phyloP scores from a whole-genome alignment of 1,140 invertebrate genomes.

The Metopolophium dirhodum region DNA sequence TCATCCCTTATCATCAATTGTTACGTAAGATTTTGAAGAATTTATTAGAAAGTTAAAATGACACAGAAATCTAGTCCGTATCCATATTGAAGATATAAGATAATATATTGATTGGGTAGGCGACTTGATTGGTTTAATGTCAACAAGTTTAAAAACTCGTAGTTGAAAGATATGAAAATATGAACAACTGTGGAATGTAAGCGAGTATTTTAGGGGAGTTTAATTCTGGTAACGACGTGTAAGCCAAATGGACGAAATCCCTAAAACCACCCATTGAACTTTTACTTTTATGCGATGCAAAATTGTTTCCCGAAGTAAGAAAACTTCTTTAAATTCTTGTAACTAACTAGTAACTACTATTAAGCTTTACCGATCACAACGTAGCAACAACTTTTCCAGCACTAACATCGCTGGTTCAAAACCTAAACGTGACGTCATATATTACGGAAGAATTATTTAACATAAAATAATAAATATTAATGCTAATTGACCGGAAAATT shows the following conservation, averaged over 20 bases:
- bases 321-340: conserved; percentile 1
- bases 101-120: background rate
- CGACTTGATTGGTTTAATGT: background rate
- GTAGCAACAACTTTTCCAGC: background rate
- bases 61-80: too few species aligned
- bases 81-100: background rate
- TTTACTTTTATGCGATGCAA: background rate
- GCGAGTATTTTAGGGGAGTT: background rate
- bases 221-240: background rate
- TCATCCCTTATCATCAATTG: too few species aligned
- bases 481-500: background rate
- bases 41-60: too few species aligned
- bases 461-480: background rate
- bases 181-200: background rate
- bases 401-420: background rate
- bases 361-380: background rate
- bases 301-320: background rate
- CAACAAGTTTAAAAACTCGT: background rate
- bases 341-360: background rate
- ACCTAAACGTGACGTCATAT: background rate
- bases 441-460: background rate
- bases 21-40: background rate
- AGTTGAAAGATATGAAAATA: background rate
- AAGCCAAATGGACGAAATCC: background rate
- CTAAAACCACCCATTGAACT: background rate